Evolutionary conservation across 2,113 vertebrate species (phyloP).

Genomic region (Psammodynastes pulverulentus): DNA sequence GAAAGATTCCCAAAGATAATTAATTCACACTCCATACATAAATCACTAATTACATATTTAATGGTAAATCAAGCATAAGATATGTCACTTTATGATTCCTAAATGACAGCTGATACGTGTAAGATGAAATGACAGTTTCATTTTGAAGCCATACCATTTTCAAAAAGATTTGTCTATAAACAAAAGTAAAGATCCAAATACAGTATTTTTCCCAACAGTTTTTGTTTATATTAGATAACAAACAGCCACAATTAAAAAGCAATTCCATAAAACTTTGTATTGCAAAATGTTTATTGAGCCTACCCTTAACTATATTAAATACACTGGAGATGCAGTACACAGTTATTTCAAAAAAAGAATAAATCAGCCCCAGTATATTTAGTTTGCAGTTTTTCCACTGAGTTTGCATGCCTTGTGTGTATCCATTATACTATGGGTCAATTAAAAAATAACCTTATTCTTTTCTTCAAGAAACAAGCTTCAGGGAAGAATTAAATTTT

Average conservation of each 20-base stretch:
- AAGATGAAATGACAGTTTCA: background rate
- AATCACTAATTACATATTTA: conserved; percentile 33
- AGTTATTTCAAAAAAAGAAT: background rate
- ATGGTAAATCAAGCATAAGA: conserved; percentile 47
- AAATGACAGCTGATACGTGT: conserved; percentile 42
- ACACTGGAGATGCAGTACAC: background rate
- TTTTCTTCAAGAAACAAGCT: conserved; percentile 54
- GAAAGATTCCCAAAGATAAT: conserved; percentile 5
- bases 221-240: background rate
- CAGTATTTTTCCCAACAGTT: background rate
- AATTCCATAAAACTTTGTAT: background rate
- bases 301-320: background rate
- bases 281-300: conserved; percentile 36
- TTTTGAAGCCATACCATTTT: background rate
- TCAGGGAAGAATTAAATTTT: conserved; percentile 56
- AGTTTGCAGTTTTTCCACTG: conserved; percentile 46
- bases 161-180: background rate
- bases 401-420: conserved; percentile 60
- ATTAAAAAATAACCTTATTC: conserved; percentile 53
- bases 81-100: conserved; percentile 40
- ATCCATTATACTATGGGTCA: conserved; percentile 51
- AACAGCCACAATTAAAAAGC: background rate
- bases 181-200: background rate
- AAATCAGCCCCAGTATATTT: background rate
- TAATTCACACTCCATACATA: conserved; percentile 25